These are phyloP conservation scores for Zaprionus camerounensis DNA, from an alignment of 1,140 invertebrate genomes.

Conservation along the genomic window DNA sequence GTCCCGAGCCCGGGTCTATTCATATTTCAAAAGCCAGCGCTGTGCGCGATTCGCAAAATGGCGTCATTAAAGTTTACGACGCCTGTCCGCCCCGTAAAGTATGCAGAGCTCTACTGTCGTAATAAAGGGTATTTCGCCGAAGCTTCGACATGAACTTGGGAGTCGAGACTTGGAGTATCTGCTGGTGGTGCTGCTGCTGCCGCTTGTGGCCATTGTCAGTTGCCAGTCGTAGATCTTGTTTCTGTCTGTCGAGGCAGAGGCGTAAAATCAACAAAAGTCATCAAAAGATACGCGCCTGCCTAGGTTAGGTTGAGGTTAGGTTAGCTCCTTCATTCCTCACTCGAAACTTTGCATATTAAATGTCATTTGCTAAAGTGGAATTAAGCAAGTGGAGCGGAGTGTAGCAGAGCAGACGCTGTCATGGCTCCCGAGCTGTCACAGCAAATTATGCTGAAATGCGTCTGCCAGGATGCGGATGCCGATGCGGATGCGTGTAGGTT, in stretches of 20 bases:
- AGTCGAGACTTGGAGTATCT: not conserved
- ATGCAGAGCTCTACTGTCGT: slow-evolving; percentile 75
- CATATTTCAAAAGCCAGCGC: slow-evolving; percentile 77
- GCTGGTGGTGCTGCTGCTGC: slow-evolving; percentile 16
- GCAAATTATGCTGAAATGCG: slow-evolving; percentile 81
- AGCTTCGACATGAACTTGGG: slow-evolving; percentile 55
- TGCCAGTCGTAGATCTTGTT: slow-evolving; percentile 52
- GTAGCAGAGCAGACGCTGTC: slow-evolving; percentile 55
- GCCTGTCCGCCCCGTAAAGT: slow-evolving; percentile 66
- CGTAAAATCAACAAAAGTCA: slow-evolving; percentile 81
- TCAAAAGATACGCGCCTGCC: slow-evolving; percentile 68
- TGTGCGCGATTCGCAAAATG: slow-evolving; percentile 72
- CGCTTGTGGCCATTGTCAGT: slow-evolving; percentile 56
- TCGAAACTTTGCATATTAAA: slow-evolving; percentile 80
- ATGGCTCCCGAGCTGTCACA: slow-evolving; percentile 55
- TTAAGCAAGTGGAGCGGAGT: slow-evolving; percentile 60
- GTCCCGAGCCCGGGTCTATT: slow-evolving; percentile 53
- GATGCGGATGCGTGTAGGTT: slow-evolving; percentile 43
- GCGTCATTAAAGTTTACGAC: slow-evolving; percentile 80
- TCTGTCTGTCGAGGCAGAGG: slow-evolving; percentile 38
- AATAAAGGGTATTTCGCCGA: slow-evolving; percentile 77
- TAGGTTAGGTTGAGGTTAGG: slow-evolving; percentile 6
- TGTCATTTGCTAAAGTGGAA: slow-evolving; percentile 81
- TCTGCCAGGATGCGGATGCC: slow-evolving; percentile 63
- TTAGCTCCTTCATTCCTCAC: slow-evolving; percentile 16